Evolutionary conservation across 2,797 vertebrate species (phyloP).

Genomic region (Spizella passerina): DNA sequence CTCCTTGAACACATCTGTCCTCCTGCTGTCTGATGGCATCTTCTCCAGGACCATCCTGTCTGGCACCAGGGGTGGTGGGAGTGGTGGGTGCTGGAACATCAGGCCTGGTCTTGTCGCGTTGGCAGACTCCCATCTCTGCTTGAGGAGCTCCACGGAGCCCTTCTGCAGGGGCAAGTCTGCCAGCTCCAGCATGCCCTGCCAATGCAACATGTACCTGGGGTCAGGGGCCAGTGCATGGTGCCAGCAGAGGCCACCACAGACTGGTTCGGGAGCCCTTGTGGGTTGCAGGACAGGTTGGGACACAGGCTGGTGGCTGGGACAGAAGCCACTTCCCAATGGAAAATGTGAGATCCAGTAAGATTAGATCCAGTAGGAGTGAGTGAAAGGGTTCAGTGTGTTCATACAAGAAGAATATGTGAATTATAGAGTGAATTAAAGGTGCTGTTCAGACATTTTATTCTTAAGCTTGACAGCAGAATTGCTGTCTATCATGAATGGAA

Average conservation of each 20-base stretch:
- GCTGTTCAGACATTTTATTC: neutral
- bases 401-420: neutral
- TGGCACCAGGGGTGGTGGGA: neutral
- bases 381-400: neutral
- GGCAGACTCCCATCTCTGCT: slow-evolving; percentile 68
- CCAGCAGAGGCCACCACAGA: fast-evolving
- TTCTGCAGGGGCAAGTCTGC: slow-evolving; percentile 56
- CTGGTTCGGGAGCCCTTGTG: fast-evolving
- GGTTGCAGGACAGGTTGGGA: neutral
- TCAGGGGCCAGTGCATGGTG: neutral
- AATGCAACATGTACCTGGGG: neutral
- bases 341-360: neutral
- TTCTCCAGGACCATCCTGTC: neutral
- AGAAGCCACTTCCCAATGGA: neutral
- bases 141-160: slow-evolving; percentile 63
- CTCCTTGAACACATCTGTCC: slow-evolving; percentile 28
- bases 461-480: neutral
- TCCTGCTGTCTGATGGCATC: neutral
- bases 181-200: slow-evolving; percentile 61
- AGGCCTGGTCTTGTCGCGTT: neutral
- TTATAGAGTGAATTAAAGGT: neutral
- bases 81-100: neutral
- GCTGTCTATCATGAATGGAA: neutral
- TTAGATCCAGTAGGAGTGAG: neutral
- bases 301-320: neutral